A percentile compares a stretch with the other conserved stretches of the same genome.
Evolutionary conservation across 2,797 vertebrate genomes (phyloP).

Genomic region (Erithacus rubecula): DNA sequence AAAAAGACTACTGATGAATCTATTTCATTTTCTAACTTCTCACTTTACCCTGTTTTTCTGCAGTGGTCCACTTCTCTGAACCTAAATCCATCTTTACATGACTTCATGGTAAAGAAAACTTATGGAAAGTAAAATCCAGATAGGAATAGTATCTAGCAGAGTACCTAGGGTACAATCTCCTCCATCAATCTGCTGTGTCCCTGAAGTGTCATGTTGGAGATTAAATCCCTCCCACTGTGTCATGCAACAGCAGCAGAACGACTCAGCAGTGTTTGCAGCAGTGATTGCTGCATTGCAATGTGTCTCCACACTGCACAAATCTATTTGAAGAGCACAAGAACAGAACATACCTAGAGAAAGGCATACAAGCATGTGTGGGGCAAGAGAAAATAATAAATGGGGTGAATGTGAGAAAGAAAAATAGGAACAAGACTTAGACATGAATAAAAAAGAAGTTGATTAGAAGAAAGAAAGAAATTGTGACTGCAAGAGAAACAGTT

Average conservation of each 20-base stretch:
- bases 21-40: background rate
- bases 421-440: background rate
- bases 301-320: background rate
- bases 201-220: background rate
- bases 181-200: background rate
- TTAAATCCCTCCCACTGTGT: constrained; percentile 22
- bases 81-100: constrained; percentile 13
- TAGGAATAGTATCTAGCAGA: background rate
- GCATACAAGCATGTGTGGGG: background rate
- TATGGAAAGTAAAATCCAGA: background rate
- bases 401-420: background rate
- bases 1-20: background rate
- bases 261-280: background rate
- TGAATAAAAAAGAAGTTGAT: background rate
- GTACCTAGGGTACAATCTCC: background rate
- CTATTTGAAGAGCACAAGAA: background rate
- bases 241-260: background rate
- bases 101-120: background rate
- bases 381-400: background rate
- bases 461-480: background rate
- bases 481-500: background rate
- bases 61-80: constrained; percentile 11
- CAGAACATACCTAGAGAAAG: background rate
- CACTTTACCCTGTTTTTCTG: background rate
- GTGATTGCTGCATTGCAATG: background rate